A percentile compares a stretch with the other conserved stretches of the same genome.
Conservation (phyloP, 1,140 invertebrate genomes). For the Drosophila teissieri region DNA sequence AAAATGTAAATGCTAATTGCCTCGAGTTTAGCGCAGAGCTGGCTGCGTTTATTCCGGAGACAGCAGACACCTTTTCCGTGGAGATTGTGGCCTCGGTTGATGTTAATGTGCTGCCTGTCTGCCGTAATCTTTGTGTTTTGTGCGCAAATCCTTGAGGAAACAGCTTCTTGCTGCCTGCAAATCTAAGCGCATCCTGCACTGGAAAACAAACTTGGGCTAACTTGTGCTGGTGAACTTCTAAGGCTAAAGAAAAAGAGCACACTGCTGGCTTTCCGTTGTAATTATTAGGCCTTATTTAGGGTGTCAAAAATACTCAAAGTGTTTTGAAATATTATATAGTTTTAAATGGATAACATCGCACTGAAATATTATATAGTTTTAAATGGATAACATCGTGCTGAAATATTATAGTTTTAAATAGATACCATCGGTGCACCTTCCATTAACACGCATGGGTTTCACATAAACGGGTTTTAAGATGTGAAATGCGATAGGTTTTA, state of each 20-base stretch:
- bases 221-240: not conserved
- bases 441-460: not conserved
- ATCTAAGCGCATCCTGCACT: slow-evolving; percentile 10
- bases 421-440: too few species aligned
- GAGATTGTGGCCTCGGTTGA: slow-evolving; percentile 58
- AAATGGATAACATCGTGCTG: too few species aligned
- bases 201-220: not conserved
- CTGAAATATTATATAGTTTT: too few species aligned
- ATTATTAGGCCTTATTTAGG: too few species aligned
- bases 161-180: slow-evolving; percentile 65
- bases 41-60: slow-evolving; percentile 49
- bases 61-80: slow-evolving; percentile 73
- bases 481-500: not conserved
- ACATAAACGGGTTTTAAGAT: not conserved
- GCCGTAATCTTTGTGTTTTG: slow-evolving; percentile 52
- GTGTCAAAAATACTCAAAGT: too few species aligned
- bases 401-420: not conserved
- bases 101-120: slow-evolving; percentile 59
- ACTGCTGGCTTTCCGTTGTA: too few species aligned
- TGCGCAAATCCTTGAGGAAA: slow-evolving; percentile 37
- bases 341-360: too few species aligned
- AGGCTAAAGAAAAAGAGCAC: not conserved
- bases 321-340: too few species aligned
- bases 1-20: slow-evolving; percentile 77
- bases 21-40: slow-evolving; percentile 21